These are phyloP conservation scores for Orchesellides sinensis DNA, from an alignment of 2,888 invertebrate species.

Conservation along the genomic window DNA sequence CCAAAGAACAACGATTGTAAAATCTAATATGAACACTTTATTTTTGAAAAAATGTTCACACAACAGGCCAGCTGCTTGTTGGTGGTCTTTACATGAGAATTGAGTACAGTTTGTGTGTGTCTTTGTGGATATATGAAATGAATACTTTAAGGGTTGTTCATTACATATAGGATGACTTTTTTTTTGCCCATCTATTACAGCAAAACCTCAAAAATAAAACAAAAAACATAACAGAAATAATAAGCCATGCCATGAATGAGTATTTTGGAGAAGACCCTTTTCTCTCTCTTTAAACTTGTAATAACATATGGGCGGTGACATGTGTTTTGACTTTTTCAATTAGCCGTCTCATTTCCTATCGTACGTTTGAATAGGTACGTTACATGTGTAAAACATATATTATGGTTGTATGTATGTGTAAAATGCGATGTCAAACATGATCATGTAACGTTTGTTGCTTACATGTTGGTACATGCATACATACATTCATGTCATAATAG, in stretches of 20 bases:
- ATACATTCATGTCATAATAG: too few relatives aligned
- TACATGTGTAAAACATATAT: too few relatives aligned
- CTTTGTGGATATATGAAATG: conserved; percentile 10
- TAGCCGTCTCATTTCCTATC: conserved; percentile 73
- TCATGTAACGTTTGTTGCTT: too few relatives aligned
- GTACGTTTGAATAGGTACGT: too few relatives aligned
- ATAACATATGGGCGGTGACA: conserved; percentile 71
- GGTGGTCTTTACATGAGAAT: conserved; percentile 53
- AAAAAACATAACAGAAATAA: background rate
- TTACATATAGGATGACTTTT: too few relatives aligned
- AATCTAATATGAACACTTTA: too few relatives aligned
- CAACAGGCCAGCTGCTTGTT: conserved; percentile 34
- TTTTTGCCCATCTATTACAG: background rate
- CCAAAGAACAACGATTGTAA: too few relatives aligned
- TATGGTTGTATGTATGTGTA: too few relatives aligned
- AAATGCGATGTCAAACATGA: too few relatives aligned
- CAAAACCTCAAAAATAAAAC: background rate
- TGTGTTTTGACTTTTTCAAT: conserved; percentile 73
- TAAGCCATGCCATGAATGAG: background rate
- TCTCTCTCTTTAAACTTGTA: conserved; percentile 35
- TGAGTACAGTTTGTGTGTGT: conserved; percentile 26
- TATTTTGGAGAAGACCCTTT: conserved; percentile 29
- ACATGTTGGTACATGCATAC: too few relatives aligned
- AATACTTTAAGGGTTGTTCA: conserved; percentile 6
- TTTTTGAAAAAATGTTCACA: too few relatives aligned